Evolutionary conservation across 2,797 vertebrate genomes (phyloP).

Genomic region (Erethizon dorsatum): DNA sequence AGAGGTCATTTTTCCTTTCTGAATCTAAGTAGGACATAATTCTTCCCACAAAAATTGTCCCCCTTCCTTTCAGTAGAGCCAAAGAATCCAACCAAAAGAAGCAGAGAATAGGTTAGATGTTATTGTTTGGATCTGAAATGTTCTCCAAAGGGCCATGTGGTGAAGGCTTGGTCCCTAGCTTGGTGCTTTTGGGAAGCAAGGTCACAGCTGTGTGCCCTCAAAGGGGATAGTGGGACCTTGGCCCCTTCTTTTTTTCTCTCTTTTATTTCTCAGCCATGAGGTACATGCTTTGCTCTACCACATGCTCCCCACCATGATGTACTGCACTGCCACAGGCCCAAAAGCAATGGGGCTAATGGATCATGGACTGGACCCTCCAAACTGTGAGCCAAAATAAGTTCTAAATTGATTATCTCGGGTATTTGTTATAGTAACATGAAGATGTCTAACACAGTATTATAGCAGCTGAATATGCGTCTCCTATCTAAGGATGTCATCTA

Average conservation of each 20-base stretch:
- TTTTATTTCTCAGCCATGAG: background rate
- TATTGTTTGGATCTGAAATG: too few relatives aligned
- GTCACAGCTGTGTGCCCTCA: background rate
- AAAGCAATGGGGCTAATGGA: background rate
- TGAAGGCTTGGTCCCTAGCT: background rate
- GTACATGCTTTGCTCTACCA: background rate
- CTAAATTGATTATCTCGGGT: background rate
- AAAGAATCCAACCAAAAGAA: background rate
- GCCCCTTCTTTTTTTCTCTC: background rate
- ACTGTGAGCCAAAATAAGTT: background rate
- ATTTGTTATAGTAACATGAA: background rate
- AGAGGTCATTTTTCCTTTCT: background rate
- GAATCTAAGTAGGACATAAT: slow-evolving; percentile 4
- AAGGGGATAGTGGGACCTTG: background rate
- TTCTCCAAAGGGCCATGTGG: background rate
- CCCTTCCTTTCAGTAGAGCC: background rate
- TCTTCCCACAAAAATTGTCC: background rate
- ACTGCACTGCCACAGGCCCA: background rate
- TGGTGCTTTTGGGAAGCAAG: background rate
- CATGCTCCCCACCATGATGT: background rate
- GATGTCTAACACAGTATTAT: background rate
- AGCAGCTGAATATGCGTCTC: background rate
- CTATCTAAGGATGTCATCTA: background rate
- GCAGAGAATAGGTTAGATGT: background rate
- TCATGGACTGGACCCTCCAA: background rate